These are phyloP conservation scores for Crotalus viridis DNA, from an alignment of 2,113 vertebrate genomes.

Conservation along the genomic window DNA sequence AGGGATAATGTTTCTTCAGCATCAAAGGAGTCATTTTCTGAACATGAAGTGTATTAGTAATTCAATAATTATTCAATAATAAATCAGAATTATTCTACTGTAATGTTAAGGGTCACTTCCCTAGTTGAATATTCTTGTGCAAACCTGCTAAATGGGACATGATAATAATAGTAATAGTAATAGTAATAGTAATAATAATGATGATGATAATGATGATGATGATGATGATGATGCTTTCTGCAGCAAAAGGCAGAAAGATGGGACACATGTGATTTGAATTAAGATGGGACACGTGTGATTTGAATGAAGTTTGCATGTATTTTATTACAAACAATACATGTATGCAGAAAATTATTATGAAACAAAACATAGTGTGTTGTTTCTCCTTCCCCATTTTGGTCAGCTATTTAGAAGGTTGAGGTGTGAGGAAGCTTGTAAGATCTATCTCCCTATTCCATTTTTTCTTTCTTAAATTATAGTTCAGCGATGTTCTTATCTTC, in stretches of 20 bases:
- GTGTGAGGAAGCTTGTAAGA: background rate
- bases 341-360: accelerated
- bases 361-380: background rate
- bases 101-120: slow-evolving; percentile 50
- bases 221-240: slow-evolving; percentile 37
- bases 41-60: slow-evolving; percentile 1
- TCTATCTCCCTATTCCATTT: background rate
- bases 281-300: slow-evolving; percentile 10
- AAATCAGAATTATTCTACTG: slow-evolving; percentile 3
- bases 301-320: slow-evolving; percentile 41
- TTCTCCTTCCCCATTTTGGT: background rate
- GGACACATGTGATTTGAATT: slow-evolving; percentile 10
- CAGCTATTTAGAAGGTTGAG: background rate
- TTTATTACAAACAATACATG: slow-evolving; percentile 27
- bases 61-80: background rate
- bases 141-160: slow-evolving; percentile 48
- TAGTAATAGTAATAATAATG: no score
- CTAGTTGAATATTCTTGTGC: slow-evolving; percentile 58
- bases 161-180: background rate
- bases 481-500: slow-evolving; percentile 7
- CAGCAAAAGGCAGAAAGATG: background rate
- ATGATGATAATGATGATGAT: no score
- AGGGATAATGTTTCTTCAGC: background rate
- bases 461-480: background rate
- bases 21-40: background rate